phyloP scores from a whole-genome alignment of 2,113 vertebrate species.

The Coracopsis vasa region DNA sequence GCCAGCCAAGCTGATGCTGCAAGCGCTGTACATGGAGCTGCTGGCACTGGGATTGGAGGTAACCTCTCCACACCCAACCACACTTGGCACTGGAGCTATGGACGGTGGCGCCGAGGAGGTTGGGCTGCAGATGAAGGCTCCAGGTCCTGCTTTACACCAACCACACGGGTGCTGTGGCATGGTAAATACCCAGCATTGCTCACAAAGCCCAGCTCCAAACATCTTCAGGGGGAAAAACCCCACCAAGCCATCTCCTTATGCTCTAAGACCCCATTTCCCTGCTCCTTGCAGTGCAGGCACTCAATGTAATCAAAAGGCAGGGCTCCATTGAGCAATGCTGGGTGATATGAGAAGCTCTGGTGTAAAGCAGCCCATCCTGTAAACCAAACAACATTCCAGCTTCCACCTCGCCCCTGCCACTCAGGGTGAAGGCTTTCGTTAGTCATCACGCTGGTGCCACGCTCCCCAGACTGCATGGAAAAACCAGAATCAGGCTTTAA shows the following conservation, averaged over 20 bases:
- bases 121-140: not conserved
- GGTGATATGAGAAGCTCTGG: not conserved
- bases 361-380: not conserved
- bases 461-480: not conserved
- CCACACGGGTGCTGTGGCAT: rapidly evolving
- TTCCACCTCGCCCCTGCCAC: not conserved
- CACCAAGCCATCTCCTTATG: not conserved
- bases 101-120: not conserved
- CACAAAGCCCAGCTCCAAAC: not conserved
- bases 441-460: not conserved
- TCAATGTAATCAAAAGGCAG: not conserved
- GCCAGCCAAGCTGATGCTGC: not conserved
- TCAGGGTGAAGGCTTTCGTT: not conserved
- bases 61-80: not conserved
- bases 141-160: not conserved
- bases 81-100: not conserved
- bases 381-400: conserved; percentile 39
- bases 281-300: not conserved
- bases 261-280: not conserved
- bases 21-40: not conserved
- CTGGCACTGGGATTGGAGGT: not conserved
- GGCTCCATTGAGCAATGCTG: not conserved
- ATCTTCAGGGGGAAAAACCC: rapidly evolving
- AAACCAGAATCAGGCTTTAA: not conserved
- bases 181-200: not conserved